These are phyloP conservation scores for Phlogophora meticulosa DNA, from an alignment of 2,888 invertebrate genomes.

Conservation along the genomic window DNA sequence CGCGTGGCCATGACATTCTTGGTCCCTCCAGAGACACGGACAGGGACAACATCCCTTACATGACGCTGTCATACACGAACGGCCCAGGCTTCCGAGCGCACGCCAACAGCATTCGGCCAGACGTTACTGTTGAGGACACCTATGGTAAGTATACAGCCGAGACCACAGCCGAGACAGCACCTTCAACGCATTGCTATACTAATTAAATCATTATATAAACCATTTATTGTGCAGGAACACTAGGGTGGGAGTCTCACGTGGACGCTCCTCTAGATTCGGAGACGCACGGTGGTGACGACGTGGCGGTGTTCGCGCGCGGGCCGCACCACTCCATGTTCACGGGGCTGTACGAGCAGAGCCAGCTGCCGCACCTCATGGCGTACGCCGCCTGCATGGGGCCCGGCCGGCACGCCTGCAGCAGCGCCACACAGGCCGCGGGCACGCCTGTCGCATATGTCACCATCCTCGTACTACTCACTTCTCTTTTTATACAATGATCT, in stretches of 20 bases:
- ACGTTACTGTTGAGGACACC: slow-evolving; percentile 42
- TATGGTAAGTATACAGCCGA: slow-evolving; percentile 33
- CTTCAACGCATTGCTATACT: too few relatives aligned
- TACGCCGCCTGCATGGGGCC: slow-evolving; percentile 94
- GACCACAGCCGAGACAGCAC: too few relatives aligned
- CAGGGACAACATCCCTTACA: slow-evolving; percentile 77
- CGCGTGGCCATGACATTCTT: slow-evolving; percentile 82
- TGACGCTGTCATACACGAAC: slow-evolving; percentile 92
- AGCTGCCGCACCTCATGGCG: slow-evolving; percentile 94
- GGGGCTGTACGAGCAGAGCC: slow-evolving; percentile 94
- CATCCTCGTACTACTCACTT: slow-evolving; percentile 21
- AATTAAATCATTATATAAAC: too few relatives aligned
- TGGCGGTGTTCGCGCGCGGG: slow-evolving; percentile 93
- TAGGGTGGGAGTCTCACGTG: slow-evolving; percentile 87
- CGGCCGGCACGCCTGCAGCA: slow-evolving; percentile 81
- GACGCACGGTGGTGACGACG: slow-evolving; percentile 95
- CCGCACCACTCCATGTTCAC: slow-evolving; percentile 94
- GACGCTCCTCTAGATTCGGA: slow-evolving; percentile 91
- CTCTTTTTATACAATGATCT: slow-evolving; percentile 18
- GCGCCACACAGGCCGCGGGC: slow-evolving; percentile 18
- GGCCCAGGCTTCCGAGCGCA: slow-evolving; percentile 78
- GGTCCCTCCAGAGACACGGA: slow-evolving; percentile 44
- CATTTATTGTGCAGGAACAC: slow-evolving; percentile 17
- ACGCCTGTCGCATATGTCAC: slow-evolving; percentile 5
- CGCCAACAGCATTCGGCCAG: slow-evolving; percentile 24